These are phyloP conservation scores for Chondrosia reniformis DNA, from an alignment of 37 sponge, comb jelly and placozoan species.

Conservation along the genomic window DNA sequence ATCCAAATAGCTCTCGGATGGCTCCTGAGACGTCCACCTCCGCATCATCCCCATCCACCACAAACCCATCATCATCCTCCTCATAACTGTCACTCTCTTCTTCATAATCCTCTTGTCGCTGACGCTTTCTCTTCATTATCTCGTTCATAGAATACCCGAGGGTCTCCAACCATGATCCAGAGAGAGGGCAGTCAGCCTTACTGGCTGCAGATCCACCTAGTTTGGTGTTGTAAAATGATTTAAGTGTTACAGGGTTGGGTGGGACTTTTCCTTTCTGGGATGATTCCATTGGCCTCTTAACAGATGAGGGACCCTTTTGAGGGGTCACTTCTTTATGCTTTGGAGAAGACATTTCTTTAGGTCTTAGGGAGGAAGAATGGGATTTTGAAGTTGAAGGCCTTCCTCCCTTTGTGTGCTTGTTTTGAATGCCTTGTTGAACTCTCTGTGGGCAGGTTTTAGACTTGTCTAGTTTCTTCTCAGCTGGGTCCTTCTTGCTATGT, in stretches of 20 bases:
- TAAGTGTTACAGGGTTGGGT: not conserved
- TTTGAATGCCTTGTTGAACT: not conserved
- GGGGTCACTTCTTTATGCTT: not conserved
- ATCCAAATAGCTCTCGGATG: constrained; percentile 69
- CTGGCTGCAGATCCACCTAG: not conserved
- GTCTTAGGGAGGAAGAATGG: not conserved
- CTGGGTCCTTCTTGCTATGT: not conserved
- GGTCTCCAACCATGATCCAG: not conserved
- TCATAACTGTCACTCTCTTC: not conserved
- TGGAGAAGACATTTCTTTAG: not conserved
- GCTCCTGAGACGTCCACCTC: constrained; percentile 49
- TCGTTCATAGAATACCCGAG: constrained; percentile 2
- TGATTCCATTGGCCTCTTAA: no score
- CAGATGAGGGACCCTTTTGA: not conserved
- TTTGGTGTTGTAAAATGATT: not conserved
- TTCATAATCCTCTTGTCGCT: not conserved
- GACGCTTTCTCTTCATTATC: not conserved
- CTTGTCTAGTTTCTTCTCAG: not conserved
- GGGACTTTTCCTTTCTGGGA: no score
- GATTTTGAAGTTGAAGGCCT: not conserved
- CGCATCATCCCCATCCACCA: constrained; percentile 29
- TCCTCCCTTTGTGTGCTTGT: not conserved
- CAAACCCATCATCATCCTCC: constrained; percentile 4
- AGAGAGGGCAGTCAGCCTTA: not conserved
- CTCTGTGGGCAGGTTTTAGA: not conserved